These are phyloP conservation scores for Drosophila monieri DNA, from an alignment of 2,888 invertebrate species.

Conservation along the genomic window DNA sequence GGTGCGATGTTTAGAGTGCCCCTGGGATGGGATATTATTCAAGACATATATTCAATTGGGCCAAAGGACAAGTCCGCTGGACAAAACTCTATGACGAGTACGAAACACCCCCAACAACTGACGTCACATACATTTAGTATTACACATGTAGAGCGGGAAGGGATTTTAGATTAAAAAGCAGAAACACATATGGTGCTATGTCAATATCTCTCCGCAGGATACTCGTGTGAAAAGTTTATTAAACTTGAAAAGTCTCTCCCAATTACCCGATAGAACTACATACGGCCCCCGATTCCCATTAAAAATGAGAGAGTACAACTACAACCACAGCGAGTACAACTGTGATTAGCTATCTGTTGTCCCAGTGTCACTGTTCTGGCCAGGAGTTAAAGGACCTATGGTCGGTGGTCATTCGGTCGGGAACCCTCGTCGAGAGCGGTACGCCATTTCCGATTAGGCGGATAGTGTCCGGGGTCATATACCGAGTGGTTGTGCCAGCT, in stretches of 20 bases:
- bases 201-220: slow-evolving; percentile 34
- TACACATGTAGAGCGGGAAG: too few relatives aligned
- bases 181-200: slow-evolving; percentile 25
- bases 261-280: not conserved
- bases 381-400: slow-evolving; percentile 11
- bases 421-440: slow-evolving; percentile 19
- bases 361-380: slow-evolving; percentile 38
- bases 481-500: slow-evolving; percentile 11
- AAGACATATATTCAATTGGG: slow-evolving; percentile 10
- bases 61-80: slow-evolving; percentile 11
- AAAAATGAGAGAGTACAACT: slow-evolving; percentile 28
- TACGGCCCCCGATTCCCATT: not conserved
- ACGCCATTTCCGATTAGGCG: slow-evolving; percentile 25
- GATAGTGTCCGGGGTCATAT: slow-evolving; percentile 30
- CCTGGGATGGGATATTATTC: slow-evolving; percentile 14
- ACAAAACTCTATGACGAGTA: slow-evolving; percentile 3
- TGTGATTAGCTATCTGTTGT: slow-evolving; percentile 43
- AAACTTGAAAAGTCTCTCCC: not conserved
- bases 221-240: slow-evolving; percentile 33
- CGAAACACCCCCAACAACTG: slow-evolving; percentile 8
- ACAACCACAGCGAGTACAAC: slow-evolving; percentile 15
- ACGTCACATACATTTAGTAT: slow-evolving; percentile 15
- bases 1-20: slow-evolving; percentile 4
- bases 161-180: slow-evolving; percentile 43
- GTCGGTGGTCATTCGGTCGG: slow-evolving; percentile 66